Evolutionary conservation across 1,140 invertebrate species (phyloP), one percentile per base, ranked within the genome.

Genomic region (Psix sp.): DNA sequence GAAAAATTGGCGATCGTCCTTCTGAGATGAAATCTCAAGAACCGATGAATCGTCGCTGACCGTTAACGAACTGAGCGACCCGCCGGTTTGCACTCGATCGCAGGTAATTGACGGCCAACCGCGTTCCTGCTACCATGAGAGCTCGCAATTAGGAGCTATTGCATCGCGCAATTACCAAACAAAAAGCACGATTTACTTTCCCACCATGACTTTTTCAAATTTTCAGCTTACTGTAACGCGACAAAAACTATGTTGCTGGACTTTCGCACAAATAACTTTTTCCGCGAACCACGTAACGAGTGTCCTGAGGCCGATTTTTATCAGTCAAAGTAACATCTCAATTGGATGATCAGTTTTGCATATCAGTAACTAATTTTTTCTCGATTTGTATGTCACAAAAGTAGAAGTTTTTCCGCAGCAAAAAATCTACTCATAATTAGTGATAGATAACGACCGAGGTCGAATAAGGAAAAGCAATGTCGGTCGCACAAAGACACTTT

Each of bases 51-150:
- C n/a, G 82, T 82, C 79, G 65, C 59, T 39, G 43, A 21, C 33
- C 52, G 63, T 70, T 83, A 82, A 82, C 79, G 78, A 82, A 83
- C 78, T 48, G 76, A 65, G 75, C 62, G 40, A 56, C 77, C 75
- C 74, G n/a, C n/a, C 73, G 51, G 73, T 74, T 74, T 70, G 66
- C 77, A 56, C 75, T 70, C 66, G 38, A 65, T 67, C 14, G 39
- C 57, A 54, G 74, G 74, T 82, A 82, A 83, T 79, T 84, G 77
- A 81, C 79, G 79, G 36, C 57, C 68, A 52, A 20, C 35, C 43
- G 48, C 57, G 66, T 74, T 74, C 59, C 56, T 77, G 76, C 73
- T 49, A 45, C 38, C n/a, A 54, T 66, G 68, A 67, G 33, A 62
- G 49, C 62, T 46, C 56, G 68, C 75, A 79, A 79, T 79, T 79